Evolutionary conservation across 2,797 vertebrate genomes (phyloP).

Genomic region (Balearica regulorum): DNA sequence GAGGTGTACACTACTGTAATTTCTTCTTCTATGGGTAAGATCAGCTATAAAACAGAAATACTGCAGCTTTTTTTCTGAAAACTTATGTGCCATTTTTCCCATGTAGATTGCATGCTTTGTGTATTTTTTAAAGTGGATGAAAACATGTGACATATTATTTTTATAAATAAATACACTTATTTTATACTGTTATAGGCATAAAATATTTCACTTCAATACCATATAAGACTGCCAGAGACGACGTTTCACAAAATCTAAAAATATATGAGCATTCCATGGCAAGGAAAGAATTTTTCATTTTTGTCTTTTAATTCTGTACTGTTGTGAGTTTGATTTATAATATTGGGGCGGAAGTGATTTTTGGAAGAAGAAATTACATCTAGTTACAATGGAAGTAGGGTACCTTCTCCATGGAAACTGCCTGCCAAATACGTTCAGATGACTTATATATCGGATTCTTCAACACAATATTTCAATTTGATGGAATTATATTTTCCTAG

Average conservation of each 20-base stretch:
- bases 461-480: background rate
- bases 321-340: background rate
- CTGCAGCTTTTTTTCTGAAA: background rate
- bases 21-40: background rate
- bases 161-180: background rate
- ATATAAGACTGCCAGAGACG: background rate
- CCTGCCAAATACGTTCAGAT: background rate
- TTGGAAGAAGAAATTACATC: background rate
- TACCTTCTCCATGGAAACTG: slow-evolving; percentile 22
- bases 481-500: background rate
- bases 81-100: background rate
- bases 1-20: background rate
- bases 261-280: rapidly evolving
- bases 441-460: slow-evolving; percentile 22
- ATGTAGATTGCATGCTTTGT: background rate
- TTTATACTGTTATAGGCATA: background rate
- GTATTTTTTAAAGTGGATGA: background rate
- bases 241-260: background rate
- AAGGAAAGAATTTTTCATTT: background rate
- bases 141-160: background rate
- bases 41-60: background rate
- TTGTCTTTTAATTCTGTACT: background rate
- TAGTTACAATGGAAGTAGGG: background rate
- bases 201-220: background rate
- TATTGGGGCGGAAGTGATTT: background rate